Conservation (phyloP, 2,888 invertebrate species). For the Smittia sp. region DNA sequence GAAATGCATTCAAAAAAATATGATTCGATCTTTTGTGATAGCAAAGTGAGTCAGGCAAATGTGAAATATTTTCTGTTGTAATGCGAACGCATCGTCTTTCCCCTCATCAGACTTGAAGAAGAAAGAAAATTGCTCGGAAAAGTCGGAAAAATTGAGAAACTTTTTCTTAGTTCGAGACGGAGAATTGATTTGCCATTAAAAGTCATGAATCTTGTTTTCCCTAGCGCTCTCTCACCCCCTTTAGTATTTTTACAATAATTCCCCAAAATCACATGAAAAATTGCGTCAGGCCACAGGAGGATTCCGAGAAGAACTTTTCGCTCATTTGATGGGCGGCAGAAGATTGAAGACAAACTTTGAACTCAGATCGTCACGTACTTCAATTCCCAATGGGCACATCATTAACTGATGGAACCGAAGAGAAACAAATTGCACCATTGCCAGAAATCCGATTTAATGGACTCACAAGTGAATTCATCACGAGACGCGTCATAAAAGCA, state of each 20-base stretch:
- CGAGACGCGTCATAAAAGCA: neutral
- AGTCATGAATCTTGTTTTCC: constrained; percentile 29
- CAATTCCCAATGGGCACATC: constrained; percentile 28
- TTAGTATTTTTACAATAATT: neutral
- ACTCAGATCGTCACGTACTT: constrained; percentile 23
- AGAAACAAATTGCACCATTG: constrained; percentile 28
- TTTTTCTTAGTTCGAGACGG: neutral
- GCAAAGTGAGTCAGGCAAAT: neutral
- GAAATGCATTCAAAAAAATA: neutral
- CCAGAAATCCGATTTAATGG: neutral
- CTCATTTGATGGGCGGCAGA: neutral
- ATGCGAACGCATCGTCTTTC: neutral
- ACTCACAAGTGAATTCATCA: constrained; percentile 12
- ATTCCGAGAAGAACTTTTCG: neutral
- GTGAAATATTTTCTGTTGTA: neutral
- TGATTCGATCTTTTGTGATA: neutral
- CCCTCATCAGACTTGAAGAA: neutral
- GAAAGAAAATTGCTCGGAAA: neutral
- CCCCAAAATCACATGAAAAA: constrained; percentile 6
- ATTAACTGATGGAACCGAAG: constrained; percentile 2
- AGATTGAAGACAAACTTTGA: neutral
- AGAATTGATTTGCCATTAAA: constrained; percentile 35
- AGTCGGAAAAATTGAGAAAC: neutral
- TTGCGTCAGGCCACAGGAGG: constrained; percentile 5
- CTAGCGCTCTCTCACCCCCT: neutral